A percentile compares a stretch with the other conserved stretches of the same genome.
phyloP scores from a whole-genome alignment of 2,113 vertebrate genomes.

The Malurus elegans region DNA sequence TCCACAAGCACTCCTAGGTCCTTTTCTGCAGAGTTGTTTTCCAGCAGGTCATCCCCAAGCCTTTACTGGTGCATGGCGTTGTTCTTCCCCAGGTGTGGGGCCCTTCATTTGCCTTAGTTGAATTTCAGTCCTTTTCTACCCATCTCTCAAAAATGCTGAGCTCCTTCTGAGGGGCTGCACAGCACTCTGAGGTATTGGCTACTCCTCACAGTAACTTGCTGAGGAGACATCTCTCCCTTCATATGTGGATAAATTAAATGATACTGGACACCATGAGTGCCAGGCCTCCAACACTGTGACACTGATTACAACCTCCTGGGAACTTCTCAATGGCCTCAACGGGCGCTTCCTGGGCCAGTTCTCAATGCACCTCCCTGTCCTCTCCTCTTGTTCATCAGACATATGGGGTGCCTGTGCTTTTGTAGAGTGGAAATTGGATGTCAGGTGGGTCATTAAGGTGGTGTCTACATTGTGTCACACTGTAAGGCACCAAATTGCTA shows the following conservation, averaged over 20 bases:
- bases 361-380: neutral
- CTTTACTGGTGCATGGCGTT: neutral
- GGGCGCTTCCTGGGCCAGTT: neutral
- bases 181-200: accelerated
- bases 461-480: neutral
- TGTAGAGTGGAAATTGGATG: neutral
- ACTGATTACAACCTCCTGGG: neutral
- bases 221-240: neutral
- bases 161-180: neutral
- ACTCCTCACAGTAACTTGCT: neutral
- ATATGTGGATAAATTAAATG: neutral
- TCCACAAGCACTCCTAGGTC: neutral
- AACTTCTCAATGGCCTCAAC: neutral
- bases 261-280: neutral
- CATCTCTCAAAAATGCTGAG: neutral
- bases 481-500: neutral
- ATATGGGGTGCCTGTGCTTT: neutral
- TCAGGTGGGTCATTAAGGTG: neutral
- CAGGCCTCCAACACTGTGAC: neutral
- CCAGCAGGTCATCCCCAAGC: accelerated
- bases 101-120: neutral
- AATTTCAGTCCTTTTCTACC: neutral
- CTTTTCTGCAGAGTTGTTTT: neutral
- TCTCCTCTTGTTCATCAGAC: neutral
- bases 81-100: neutral